Base-by-base conservation (phyloP, 1,140 invertebrate genomes). In the Pachyrhynchus sulphureomaculatus region DNA sequence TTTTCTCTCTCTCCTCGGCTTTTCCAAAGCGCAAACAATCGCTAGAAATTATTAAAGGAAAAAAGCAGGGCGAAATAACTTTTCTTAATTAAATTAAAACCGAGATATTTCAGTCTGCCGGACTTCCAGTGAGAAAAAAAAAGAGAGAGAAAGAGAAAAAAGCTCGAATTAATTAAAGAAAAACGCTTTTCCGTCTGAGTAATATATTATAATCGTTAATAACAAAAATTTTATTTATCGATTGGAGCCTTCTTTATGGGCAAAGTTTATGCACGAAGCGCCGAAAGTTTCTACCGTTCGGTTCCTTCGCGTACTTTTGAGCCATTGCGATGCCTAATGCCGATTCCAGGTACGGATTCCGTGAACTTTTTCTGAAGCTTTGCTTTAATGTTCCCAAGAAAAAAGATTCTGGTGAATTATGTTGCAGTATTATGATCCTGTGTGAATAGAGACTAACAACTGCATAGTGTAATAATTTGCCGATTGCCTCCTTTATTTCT, bases 151-250 rank as follows among this genome's bases (percentile, higher is more conserved):
- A n/a, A 34, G 33, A n/a, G n/a, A n/a, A n/a, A n/a, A n/a, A 34
- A 34, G n/a, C 8, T 53, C 54, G 63, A 71, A 71, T 71, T 71
- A 71, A 71, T 71, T 71, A 71, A 68, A 71, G 66, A 71, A 71
- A 71, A 71, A 69, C 67, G 67, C 65, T 51, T 68, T 69, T 67
- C 64, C 58, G 55, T 21, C 15, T 21, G 37, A 62, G 68, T 66
- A 68, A 71, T 71, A 71, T 71, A 71, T 71, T 71, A 71, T 71
- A 71, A 71, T 71, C 69, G 69, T 71, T 69, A 69, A 71, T 71
- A 71, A 71, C 69, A 71, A 69, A 69, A 71, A 71, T 69, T 67
- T 69, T 69, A 65, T 68, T 68, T 61, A 69, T 68, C 68, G 69
- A 71, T 71, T 66, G 15, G 37, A n/a, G 20, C 39, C 42, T 61